A percentile compares a stretch with the other conserved stretches of the same genome.
These are phyloP conservation scores for Penaeus chinensis DNA, from an alignment of 1,140 invertebrate genomes.

Conservation along the genomic window DNA sequence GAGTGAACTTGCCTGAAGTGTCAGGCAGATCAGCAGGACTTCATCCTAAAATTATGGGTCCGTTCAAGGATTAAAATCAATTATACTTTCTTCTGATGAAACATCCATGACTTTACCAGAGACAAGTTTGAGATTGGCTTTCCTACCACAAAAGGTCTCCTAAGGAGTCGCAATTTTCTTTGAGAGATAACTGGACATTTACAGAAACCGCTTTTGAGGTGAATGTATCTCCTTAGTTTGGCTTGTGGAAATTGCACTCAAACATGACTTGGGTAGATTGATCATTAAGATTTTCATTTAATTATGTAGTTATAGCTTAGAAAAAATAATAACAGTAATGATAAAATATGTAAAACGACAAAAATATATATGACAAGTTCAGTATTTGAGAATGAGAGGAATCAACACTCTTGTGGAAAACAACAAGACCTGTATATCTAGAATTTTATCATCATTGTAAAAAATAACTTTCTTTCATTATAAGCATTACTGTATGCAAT, in stretches of 20 bases:
- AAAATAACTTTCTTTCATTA: not conserved
- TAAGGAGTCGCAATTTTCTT: too few relatives aligned
- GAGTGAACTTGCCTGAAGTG: too few relatives aligned
- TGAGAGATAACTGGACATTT: too few relatives aligned
- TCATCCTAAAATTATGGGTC: too few relatives aligned
- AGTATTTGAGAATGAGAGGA: slow-evolving; percentile 17
- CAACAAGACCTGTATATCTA: too few relatives aligned
- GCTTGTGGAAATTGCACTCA: slow-evolving; percentile 37
- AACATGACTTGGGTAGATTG: slow-evolving; percentile 52
- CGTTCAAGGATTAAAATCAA: too few relatives aligned
- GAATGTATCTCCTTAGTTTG: too few relatives aligned
- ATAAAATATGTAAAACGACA: too few relatives aligned
- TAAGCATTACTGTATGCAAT: not conserved
- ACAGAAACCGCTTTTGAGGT: too few relatives aligned
- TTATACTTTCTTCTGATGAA: not conserved
- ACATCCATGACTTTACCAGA: slow-evolving; percentile 40
- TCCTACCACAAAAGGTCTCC: not conserved
- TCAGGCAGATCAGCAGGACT: too few relatives aligned
- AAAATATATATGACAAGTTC: slow-evolving; percentile 48
- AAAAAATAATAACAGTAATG: too few relatives aligned
- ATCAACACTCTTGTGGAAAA: not conserved
- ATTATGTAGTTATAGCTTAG: slow-evolving; percentile 37
- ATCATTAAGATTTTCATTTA: slow-evolving; percentile 29
- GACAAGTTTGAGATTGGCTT: slow-evolving; percentile 56
- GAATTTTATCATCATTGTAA: too few relatives aligned